Evolutionary conservation across 2,797 vertebrate genomes (phyloP).

Genomic region (Megalops cyprinoides): DNA sequence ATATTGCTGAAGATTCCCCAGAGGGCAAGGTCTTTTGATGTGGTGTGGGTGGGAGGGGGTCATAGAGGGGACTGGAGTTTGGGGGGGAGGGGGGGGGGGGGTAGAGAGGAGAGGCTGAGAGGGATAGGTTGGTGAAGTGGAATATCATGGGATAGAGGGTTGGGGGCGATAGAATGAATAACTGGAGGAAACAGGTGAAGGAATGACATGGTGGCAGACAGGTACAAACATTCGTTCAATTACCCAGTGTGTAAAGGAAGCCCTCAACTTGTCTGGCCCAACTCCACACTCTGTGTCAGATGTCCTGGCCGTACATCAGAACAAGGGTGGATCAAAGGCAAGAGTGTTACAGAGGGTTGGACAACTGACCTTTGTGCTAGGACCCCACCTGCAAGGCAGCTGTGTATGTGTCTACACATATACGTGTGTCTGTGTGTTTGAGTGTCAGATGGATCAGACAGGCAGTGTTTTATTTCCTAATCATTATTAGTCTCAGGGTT

Average conservation of each 20-base stretch:
- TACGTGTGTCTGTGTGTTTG: background rate
- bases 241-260: background rate
- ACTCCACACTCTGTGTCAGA: background rate
- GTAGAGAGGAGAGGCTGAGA: background rate
- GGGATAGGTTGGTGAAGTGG: background rate
- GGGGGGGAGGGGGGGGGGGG: background rate
- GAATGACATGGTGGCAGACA: background rate
- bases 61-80: background rate
- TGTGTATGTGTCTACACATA: background rate
- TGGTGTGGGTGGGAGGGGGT: background rate
- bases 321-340: background rate
- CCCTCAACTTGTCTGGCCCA: background rate
- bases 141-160: background rate
- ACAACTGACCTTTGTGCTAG: background rate
- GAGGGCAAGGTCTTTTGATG: background rate
- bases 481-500: conserved; percentile 11
- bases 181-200: background rate
- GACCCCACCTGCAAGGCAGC: background rate
- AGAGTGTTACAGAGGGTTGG: background rate
- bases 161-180: background rate
- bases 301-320: background rate
- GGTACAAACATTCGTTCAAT: background rate
- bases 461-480: background rate
- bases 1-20: background rate
- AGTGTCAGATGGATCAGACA: background rate